A percentile compares a stretch with the other conserved stretches of the same genome.
These are phyloP conservation scores for Spodoptera picta DNA, from an alignment of 2,888 invertebrate genomes.

Conservation along the genomic window DNA sequence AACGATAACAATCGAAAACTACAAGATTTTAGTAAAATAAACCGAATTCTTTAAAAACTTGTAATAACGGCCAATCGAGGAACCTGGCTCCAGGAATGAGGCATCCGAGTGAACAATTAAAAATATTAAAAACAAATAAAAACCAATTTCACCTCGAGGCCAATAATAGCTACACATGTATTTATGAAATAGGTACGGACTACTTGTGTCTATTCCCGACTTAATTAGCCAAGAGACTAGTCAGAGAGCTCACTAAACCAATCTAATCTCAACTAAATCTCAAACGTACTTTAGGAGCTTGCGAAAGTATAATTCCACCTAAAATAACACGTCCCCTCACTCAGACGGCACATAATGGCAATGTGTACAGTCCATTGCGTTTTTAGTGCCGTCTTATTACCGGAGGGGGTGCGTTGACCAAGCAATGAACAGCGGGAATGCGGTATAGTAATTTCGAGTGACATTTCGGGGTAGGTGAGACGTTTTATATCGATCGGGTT, in stretches of 20 bases:
- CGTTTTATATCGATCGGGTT: slow-evolving; percentile 81
- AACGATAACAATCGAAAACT: too few relatives aligned
- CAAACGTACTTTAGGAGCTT: slow-evolving; percentile 54
- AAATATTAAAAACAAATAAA: too few relatives aligned
- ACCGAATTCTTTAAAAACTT: too few relatives aligned
- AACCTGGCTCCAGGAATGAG: too few relatives aligned
- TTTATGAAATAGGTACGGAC: slow-evolving; percentile 11
- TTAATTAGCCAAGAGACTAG: slow-evolving; percentile 51
- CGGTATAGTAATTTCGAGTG: slow-evolving; percentile 54
- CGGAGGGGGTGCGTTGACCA: slow-evolving; percentile 55
- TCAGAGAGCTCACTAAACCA: slow-evolving; percentile 35
- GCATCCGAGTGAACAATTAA: too few relatives aligned
- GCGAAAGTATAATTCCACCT: slow-evolving; percentile 55
- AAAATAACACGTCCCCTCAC: slow-evolving; percentile 51
- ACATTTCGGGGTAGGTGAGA: slow-evolving; percentile 64
- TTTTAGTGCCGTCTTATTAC: slow-evolving; percentile 35
- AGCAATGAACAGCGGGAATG: slow-evolving; percentile 44
- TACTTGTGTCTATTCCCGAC: slow-evolving; percentile 24
- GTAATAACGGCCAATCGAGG: too few relatives aligned
- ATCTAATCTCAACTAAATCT: slow-evolving; percentile 55
- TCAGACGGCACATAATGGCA: slow-evolving; percentile 32
- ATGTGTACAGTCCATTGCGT: slow-evolving; percentile 59
- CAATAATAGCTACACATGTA: slow-evolving; percentile 35
- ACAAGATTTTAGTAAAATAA: too few relatives aligned
- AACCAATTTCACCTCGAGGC: too few relatives aligned